Base-by-base conservation (phyloP, 2,888 invertebrate genomes). In the Melanotus villosus region DNA sequence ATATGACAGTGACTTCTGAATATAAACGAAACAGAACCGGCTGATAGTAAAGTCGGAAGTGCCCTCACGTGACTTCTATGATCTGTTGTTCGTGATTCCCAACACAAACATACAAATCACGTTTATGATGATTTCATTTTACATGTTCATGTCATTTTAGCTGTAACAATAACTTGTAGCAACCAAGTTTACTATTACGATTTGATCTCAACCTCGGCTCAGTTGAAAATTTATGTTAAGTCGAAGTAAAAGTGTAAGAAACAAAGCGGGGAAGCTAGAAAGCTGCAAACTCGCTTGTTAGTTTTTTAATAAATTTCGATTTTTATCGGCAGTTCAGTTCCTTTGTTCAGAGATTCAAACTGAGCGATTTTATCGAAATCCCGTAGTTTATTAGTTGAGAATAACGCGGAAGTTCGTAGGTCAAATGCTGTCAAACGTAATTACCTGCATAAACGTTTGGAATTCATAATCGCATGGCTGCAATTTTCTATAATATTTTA, bases 81-180 rank as follows among this genome's bases (percentile, higher is more conserved):
- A 76, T 75, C 75, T 78, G 76, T 69, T 74, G 77, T 76, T 81
- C 80, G 81, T 81, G 81, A 81, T 80, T 77, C 72, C 74, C 74
- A 77, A 77, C 74, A 73, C 78, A 78, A 56, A 79, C 79, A 75
- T 73, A 80, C 80, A 80, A 80, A 81, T 82, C 82, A 81, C 80
- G 80, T 81, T 82, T 80, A 79, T 81, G 81, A 81, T 80, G 80
- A 82, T 81, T 82, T 81, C 81, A 81, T 82, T 82, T 80, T 79
- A 78, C 79, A 76, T 80, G 80, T 77, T 78, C 79, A 76, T 75
- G 77, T 78, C 77, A 77, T 70, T 70, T 57, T 63, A 70, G 76
- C 76, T 76, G 76, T 77, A 78, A 79, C 79, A 79, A 79, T 79
- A 80, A 80, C 80, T 80, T 76, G 77, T 73, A 71, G 73, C 71